Evolutionary conservation across 2,888 invertebrate genomes (phyloP).

Genomic region (Lochmaea capreae): DNA sequence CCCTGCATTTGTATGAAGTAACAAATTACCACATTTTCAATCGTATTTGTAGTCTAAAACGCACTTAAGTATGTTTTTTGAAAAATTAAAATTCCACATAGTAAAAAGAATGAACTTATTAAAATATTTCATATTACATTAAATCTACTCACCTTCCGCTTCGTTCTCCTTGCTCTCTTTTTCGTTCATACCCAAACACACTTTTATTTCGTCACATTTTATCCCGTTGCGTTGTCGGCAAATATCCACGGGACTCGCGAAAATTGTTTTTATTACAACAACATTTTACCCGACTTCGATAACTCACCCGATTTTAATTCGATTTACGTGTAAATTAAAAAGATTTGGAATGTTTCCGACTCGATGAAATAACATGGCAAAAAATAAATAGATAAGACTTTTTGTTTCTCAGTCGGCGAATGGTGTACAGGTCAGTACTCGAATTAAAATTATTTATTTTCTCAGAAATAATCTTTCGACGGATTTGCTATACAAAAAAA

Average conservation of each 20-base stretch:
- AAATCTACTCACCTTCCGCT: no score
- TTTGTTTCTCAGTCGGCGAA: neutral
- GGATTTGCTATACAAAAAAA: no score
- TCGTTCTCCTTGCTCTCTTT: no score
- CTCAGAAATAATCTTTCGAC: no score
- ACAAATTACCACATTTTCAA: no score
- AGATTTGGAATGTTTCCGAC: constrained; percentile 1
- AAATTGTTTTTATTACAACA: neutral
- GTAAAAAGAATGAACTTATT: no score
- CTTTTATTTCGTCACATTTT: neutral
- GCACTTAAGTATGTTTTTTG: no score
- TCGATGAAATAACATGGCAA: neutral
- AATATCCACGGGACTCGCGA: neutral
- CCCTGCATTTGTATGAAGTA: no score
- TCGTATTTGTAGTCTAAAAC: no score
- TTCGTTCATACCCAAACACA: no score
- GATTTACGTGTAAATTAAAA: constrained; percentile 9
- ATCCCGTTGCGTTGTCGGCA: neutral
- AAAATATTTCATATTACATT: no score
- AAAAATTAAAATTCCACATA: no score
- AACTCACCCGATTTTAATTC: neutral
- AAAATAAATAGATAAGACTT: neutral
- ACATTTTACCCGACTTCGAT: neutral
- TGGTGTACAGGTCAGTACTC: neutral
- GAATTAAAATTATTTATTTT: neutral